Conservation (phyloP, 1,140 invertebrate species). For the Himalopsyche phryganea region DNA sequence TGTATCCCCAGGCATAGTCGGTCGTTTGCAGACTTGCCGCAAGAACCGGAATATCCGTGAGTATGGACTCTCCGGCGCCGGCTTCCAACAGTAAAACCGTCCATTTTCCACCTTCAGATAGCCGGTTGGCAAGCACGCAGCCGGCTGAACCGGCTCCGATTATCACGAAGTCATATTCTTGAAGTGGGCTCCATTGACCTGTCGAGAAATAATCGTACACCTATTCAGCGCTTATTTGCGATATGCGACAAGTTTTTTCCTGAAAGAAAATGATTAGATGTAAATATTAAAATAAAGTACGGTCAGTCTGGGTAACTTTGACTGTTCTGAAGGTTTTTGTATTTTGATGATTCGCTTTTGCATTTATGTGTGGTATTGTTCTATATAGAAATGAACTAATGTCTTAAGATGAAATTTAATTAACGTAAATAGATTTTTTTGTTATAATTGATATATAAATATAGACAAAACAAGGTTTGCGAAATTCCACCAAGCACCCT, state of each 20-base stretch:
- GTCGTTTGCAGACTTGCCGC: slow-evolving; percentile 48
- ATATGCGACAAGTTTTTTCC: background rate
- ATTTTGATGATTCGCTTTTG: too few relatives aligned
- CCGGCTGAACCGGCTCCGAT: slow-evolving; percentile 78
- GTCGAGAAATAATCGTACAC: background rate
- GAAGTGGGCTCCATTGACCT: slow-evolving; percentile 42
- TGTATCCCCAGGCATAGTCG: slow-evolving; percentile 62
- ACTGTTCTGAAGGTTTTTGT: too few relatives aligned
- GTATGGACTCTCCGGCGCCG: slow-evolving; percentile 60
- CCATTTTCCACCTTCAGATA: slow-evolving; percentile 53
- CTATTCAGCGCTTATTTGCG: background rate
- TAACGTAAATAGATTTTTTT: too few relatives aligned
- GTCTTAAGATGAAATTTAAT: too few relatives aligned
- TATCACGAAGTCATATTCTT: slow-evolving; percentile 77
- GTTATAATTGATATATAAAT: too few relatives aligned
- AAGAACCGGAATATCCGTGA: slow-evolving; percentile 58
- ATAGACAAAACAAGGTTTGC: too few relatives aligned
- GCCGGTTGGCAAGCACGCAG: slow-evolving; percentile 77
- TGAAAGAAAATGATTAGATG: background rate
- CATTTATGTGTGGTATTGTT: too few relatives aligned
- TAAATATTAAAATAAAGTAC: background rate
- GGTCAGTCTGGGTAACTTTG: too few relatives aligned
- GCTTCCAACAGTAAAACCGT: slow-evolving; percentile 56
- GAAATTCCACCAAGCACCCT: too few relatives aligned
- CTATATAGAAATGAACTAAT: too few relatives aligned